phyloP scores from a whole-genome alignment of 2,797 vertebrate genomes.

The Arnoldichthys spilopterus region DNA sequence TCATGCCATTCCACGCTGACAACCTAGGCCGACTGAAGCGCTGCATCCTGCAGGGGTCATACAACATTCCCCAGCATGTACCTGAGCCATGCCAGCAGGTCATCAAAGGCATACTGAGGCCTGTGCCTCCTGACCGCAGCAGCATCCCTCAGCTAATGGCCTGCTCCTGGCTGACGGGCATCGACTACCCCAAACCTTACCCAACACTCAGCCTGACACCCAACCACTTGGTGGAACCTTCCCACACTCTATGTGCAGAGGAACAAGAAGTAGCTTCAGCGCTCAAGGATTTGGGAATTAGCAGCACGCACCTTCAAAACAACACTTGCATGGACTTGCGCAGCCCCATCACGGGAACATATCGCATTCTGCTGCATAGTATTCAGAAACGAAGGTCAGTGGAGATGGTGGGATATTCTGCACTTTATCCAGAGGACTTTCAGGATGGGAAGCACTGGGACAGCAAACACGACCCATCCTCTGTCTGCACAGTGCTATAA shows the following conservation, averaged over 20 bases:
- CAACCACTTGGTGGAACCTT: slow-evolving; percentile 63
- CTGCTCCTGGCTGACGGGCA: slow-evolving; percentile 74
- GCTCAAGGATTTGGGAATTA: slow-evolving; percentile 73
- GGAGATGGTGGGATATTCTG: slow-evolving; percentile 70
- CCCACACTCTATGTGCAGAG: slow-evolving; percentile 65
- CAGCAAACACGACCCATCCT: slow-evolving; percentile 64
- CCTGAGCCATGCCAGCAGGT: slow-evolving; percentile 70
- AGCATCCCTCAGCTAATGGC: slow-evolving; percentile 65
- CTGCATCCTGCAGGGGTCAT: slow-evolving; percentile 76
- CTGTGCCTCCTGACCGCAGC: slow-evolving; percentile 71
- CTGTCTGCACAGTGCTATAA: slow-evolving; percentile 74
- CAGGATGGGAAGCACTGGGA: slow-evolving; percentile 55
- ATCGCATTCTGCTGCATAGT: slow-evolving; percentile 78
- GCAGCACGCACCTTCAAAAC: slow-evolving; percentile 72
- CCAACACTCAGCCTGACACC: slow-evolving; percentile 65
- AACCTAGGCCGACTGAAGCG: slow-evolving; percentile 75
- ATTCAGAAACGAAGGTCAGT: slow-evolving; percentile 74
- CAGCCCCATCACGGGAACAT: slow-evolving; percentile 77
- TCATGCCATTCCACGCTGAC: slow-evolving; percentile 76
- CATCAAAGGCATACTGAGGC: slow-evolving; percentile 76
- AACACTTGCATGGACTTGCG: slow-evolving; percentile 68
- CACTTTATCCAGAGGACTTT: slow-evolving; percentile 68
- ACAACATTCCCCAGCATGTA: slow-evolving; percentile 74
- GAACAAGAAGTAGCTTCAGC: slow-evolving; percentile 73
- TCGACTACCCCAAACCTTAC: slow-evolving; percentile 70